A percentile compares a stretch with the other conserved stretches of the same genome.
phyloP scores from a whole-genome alignment of 1,140 invertebrate genomes.

The Maconellicoccus hirsutus region DNA sequence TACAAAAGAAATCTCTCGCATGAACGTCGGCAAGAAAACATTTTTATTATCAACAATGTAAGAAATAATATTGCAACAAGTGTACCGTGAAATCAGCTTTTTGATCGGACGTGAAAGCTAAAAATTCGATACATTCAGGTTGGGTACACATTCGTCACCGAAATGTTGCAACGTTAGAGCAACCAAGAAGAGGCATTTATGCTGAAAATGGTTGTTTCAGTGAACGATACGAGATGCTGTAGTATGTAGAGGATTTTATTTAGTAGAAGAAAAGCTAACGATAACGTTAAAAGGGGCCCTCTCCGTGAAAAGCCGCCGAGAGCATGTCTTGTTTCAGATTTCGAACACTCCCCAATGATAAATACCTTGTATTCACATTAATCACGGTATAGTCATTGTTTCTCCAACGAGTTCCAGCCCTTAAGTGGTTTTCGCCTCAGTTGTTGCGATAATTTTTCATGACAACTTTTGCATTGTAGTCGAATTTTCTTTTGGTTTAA shows the following conservation, averaged over 20 bases:
- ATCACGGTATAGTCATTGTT: neutral
- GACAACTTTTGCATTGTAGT: neutral
- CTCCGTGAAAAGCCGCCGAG: neutral
- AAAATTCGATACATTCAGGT: neutral
- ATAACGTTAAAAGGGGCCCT: neutral
- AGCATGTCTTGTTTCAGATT: neutral
- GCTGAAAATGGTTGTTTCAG: neutral
- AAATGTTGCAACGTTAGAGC: neutral
- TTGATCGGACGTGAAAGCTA: neutral
- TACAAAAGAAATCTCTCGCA: neutral
- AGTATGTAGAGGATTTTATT: neutral
- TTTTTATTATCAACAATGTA: neutral
- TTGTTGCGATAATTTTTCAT: neutral
- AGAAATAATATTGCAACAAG: neutral
- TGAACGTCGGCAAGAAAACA: neutral
- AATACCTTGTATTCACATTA: slow-evolving; percentile 1
- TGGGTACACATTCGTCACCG: neutral
- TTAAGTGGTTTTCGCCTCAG: slow-evolving; percentile 2
- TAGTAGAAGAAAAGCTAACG: neutral
- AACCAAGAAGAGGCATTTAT: neutral
- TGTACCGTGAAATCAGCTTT: slow-evolving; percentile 1
- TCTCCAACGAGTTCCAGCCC: neutral
- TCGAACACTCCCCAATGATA: neutral
- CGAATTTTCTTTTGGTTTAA: neutral
- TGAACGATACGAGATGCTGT: neutral